These are phyloP conservation scores for Ecliptopera silaceata DNA, from an alignment of 2,888 invertebrate genomes.

Conservation along the genomic window DNA sequence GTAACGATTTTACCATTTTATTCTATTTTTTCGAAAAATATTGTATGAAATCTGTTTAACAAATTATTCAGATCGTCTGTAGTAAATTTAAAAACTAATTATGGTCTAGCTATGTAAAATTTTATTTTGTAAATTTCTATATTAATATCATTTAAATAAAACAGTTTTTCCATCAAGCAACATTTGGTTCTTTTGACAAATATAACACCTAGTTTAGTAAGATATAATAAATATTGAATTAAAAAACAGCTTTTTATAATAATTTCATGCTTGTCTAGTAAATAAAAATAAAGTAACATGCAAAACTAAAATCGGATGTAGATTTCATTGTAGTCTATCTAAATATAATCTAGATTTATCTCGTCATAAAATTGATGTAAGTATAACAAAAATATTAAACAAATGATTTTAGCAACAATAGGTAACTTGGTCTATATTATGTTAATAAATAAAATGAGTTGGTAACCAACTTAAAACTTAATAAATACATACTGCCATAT, in stretches of 20 bases:
- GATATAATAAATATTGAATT: too few relatives aligned
- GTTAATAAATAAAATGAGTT: conserved; percentile 1
- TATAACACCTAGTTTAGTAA: too few relatives aligned
- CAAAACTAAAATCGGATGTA: conserved; percentile 1
- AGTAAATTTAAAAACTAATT: too few relatives aligned
- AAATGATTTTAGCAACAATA: not conserved
- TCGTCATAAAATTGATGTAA: conserved; percentile 1
- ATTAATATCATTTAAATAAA: too few relatives aligned
- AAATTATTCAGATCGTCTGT: too few relatives aligned
- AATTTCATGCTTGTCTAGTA: not conserved
- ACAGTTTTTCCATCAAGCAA: too few relatives aligned
- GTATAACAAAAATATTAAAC: not conserved
- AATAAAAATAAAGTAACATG: conserved; percentile 6
- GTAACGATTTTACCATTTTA: conserved; percentile 22
- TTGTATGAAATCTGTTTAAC: not conserved
- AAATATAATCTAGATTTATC: not conserved
- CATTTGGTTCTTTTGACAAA: too few relatives aligned
- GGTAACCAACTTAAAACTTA: conserved; percentile 13
- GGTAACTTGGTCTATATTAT: not conserved
- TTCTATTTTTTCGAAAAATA: conserved; percentile 1
- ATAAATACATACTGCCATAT: conserved; percentile 18
- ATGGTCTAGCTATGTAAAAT: too few relatives aligned
- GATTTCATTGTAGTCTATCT: conserved; percentile 4
- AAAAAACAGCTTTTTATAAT: too few relatives aligned
- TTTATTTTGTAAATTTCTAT: too few relatives aligned